Evolutionary conservation across 2,888 invertebrate genomes (phyloP).

Genomic region (Xestia c-nigrum): DNA sequence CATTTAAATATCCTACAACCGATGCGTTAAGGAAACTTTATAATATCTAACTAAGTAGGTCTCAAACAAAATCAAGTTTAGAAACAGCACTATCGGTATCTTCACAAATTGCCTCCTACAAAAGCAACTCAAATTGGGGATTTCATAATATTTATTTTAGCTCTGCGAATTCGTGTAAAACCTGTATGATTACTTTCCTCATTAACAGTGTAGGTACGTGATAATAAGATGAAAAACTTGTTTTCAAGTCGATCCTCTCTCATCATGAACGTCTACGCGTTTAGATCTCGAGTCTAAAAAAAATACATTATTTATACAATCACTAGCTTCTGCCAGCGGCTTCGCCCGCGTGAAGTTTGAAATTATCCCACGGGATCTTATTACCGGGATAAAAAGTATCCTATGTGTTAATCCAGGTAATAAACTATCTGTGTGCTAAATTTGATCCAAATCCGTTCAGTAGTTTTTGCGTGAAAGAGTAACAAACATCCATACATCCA

Average conservation of each 20-base stretch:
- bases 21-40: slow-evolving; percentile 42
- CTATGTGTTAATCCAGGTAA: no score
- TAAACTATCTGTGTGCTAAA: no score
- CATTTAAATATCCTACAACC: slow-evolving; percentile 24
- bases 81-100: background rate
- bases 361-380: no score
- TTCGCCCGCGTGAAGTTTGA: no score
- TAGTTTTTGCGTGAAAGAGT: no score
- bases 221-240: background rate
- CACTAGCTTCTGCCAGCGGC: no score
- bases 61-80: slow-evolving; percentile 2
- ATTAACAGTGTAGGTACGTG: background rate
- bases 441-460: no score
- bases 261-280: background rate
- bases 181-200: background rate
- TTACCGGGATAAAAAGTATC: no score
- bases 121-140: background rate
- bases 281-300: background rate
- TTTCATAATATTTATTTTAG: background rate
- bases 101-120: background rate
- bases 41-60: background rate
- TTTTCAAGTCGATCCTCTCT: background rate
- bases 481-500: no score
- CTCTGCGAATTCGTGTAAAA: background rate
- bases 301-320: background rate